Evolutionary conservation across 2,888 invertebrate species (phyloP), one percentile per base, ranked within the genome.

Genomic region (Metacarcinus magister): DNA sequence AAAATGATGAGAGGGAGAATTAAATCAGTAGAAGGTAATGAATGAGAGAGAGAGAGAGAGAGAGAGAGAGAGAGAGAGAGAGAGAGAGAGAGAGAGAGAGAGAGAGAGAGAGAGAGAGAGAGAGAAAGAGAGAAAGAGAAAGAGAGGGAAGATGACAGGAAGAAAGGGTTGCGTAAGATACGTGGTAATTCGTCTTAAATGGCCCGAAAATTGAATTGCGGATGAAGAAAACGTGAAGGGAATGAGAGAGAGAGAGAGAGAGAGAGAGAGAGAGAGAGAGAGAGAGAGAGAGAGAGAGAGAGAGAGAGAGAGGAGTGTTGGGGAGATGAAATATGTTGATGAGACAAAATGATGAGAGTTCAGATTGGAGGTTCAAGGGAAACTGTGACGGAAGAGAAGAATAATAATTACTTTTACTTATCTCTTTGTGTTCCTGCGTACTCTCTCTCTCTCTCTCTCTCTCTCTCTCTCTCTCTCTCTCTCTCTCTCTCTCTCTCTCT

Each of bases 261-360:
- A 87, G 87, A 87, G 87, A 87, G 87, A 87, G 87, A 87, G 87
- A 87, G 87, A 87, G 87, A 87, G 87, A 87, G 87, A 87, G 87
- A 87, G 87, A 87, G 87, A 87, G 87, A 87, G 87, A 82, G 82
- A 82, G 82, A 82, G 82, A 82, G 82, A 82, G 82, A 82, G 82
- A 82, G 82, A 82, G 75, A 75, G 75, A 75, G 75, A 75, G 75
- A 28, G 32, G 10, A 4, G 28, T 82, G 67, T 67, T 10, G 67
- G 8, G 10, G 82, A 32, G 32, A 32, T 82, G 82, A 82, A 32
- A 82, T 32, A 82, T 82, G 82, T 32, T 82, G 28, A 82, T 82
- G 82, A 82, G 82, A 32, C 19, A 23, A 32, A 82, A 82, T 32
- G 82, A 28, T 82, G 32, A 82, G 32, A 82, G 32, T 82, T 82